phyloP scores from a whole-genome alignment of 2,113 vertebrate genomes.

The Dendropsophus ebraccatus region DNA sequence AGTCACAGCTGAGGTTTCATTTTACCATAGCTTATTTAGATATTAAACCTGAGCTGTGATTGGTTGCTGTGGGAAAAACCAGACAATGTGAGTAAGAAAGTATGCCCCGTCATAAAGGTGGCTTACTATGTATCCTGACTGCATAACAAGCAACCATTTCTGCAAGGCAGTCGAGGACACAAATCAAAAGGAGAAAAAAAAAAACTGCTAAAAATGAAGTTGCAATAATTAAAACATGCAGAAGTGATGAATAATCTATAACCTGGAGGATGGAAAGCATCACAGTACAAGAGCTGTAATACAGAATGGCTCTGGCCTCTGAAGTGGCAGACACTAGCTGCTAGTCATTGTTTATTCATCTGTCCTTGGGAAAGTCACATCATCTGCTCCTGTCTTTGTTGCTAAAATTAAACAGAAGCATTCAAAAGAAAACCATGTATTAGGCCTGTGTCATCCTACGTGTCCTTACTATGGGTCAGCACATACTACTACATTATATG shows the following conservation, averaged over 20 bases:
- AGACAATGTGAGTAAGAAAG: not conserved
- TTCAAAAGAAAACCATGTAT: not conserved
- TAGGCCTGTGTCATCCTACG: not conserved
- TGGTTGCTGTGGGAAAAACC: no score
- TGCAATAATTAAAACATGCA: constrained; percentile 23
- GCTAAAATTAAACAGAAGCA: constrained; percentile 7
- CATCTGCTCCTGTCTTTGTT: not conserved
- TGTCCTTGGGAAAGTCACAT: constrained; percentile 14
- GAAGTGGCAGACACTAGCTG: not conserved
- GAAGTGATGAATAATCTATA: constrained; percentile 46
- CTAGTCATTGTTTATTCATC: not conserved
- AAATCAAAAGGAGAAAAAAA: not conserved
- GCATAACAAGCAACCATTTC: not conserved
- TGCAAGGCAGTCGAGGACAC: constrained; percentile 32
- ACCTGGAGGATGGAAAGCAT: not conserved
- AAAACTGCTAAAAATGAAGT: constrained; percentile 1
- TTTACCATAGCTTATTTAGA: no score
- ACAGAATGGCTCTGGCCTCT: not conserved
- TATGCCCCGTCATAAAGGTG: not conserved
- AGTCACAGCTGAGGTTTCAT: no score
- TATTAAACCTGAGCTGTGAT: no score
- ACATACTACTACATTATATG: not conserved
- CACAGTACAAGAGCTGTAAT: not conserved
- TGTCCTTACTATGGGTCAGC: not conserved
- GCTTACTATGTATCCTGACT: not conserved